Evolutionary conservation across 2,888 invertebrate species (phyloP), one percentile per base, ranked within the genome.

Genomic region (Dromius quadrimaculatus): DNA sequence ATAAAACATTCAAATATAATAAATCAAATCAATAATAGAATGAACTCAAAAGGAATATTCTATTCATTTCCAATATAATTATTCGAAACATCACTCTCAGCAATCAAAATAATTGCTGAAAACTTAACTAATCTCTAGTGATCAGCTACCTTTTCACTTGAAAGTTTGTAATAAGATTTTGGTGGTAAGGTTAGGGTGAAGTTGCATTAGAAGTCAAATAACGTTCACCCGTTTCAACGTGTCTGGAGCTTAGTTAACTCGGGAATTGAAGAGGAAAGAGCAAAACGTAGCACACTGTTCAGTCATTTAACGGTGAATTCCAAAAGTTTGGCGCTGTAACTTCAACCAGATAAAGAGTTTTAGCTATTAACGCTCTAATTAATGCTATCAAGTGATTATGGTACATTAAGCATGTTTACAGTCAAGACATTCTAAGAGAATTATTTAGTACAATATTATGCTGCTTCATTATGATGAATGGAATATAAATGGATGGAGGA

Each of bases 91-190:
- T 22, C 47, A 47, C 15, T 41, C 28, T 28, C 6, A 13, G 2
- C 22, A 47, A 47, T 47, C 47, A 22, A 28, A 47, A 47, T 47
- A 47, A 19, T 57, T n/a, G 9, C 32, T 57, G 28, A 9, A 32
- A 57, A 15, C 19, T 32, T 57, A 57, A 57, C 32, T 57, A 28
- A 57, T 57, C 20, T 36, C 9, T 9, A 28, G 28, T 54, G 50
- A 50, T 50, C 22, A 50, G 20, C 22, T n/a, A 59, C 36, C 36
- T 59, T 59, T 59, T 59, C 34, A 54, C 34, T 59, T 36, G 36
- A 59, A 59, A 59, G n/a, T 34, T 59, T 59, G n/a, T 59, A 59
- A 59, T 59, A 59, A 36, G 36, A 20, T 59, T 59, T 59, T 19
- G 36, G 4, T 17, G 59, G 38, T 54, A 15, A 4, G n/a, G 20